Evolutionary conservation across 2,888 invertebrate genomes (phyloP).

Genomic region (Eugnorisma glareosa): DNA sequence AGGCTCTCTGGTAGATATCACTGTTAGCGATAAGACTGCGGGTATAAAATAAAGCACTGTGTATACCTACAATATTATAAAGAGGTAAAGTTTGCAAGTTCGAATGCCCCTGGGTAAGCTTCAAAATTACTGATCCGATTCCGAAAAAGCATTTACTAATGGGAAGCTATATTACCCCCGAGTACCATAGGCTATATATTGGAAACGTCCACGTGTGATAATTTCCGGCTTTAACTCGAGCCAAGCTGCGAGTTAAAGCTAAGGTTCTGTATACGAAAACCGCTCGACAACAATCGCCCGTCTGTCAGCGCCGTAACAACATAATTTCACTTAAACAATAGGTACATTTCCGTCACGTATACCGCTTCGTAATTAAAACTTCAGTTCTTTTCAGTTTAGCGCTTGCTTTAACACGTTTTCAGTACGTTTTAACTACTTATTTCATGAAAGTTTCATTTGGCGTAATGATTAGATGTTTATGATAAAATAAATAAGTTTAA

Average conservation of each 20-base stretch:
- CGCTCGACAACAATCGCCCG: background rate
- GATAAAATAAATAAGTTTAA: background rate
- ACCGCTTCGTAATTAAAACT: slow-evolving; percentile 60
- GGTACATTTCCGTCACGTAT: slow-evolving; percentile 52
- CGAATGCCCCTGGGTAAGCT: background rate
- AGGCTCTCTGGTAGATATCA: background rate
- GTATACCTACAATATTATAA: background rate
- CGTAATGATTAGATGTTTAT: slow-evolving; percentile 3
- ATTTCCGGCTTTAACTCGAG: background rate
- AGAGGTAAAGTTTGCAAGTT: background rate
- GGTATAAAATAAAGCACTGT: background rate
- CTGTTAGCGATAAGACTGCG: background rate
- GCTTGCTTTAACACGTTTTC: slow-evolving; percentile 23
- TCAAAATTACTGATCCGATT: background rate
- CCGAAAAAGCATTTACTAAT: background rate
- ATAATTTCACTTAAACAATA: slow-evolving; percentile 38
- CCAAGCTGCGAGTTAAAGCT: background rate
- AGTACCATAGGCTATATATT: background rate
- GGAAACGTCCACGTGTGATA: background rate
- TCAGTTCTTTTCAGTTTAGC: slow-evolving; percentile 42
- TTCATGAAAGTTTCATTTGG: slow-evolving; percentile 10
- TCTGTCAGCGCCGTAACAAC: slow-evolving; percentile 25
- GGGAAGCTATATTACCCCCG: background rate
- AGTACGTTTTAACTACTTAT: slow-evolving; percentile 13
- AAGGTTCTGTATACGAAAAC: background rate